phyloP scores from a whole-genome alignment of 2,797 vertebrate genomes.

The Vipera ursinii region DNA sequence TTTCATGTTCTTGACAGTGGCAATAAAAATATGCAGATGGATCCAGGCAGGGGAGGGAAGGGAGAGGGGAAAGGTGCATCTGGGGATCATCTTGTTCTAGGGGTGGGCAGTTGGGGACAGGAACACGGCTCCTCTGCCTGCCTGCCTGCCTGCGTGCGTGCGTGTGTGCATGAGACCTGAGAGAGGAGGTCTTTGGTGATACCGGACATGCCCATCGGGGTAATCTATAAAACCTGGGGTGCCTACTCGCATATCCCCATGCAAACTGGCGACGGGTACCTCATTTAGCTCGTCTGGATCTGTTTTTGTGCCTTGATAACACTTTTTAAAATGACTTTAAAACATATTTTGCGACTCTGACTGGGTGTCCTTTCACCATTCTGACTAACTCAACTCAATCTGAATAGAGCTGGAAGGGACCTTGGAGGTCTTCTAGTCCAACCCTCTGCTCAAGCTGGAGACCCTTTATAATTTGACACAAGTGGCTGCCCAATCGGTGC shows the following conservation, averaged over 20 bases:
- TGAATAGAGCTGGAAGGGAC: too few relatives aligned
- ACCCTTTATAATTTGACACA: background rate
- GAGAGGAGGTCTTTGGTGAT: background rate
- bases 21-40: slow-evolving; percentile 58
- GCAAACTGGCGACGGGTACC: background rate
- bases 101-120: background rate
- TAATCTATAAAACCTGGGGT: background rate
- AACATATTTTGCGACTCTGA: background rate
- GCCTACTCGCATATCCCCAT: background rate
- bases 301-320: background rate
- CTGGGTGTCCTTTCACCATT: background rate
- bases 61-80: background rate
- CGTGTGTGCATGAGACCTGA: too few relatives aligned
- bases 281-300: background rate
- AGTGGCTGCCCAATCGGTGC: background rate
- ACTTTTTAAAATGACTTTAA: background rate
- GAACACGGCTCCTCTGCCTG: accelerated
- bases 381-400: background rate
- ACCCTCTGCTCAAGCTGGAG: too few relatives aligned
- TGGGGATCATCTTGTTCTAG: background rate
- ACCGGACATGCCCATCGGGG: background rate
- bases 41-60: slow-evolving; percentile 10
- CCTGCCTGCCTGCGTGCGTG: accelerated
- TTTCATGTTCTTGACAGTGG: slow-evolving; percentile 59
- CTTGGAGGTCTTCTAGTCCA: background rate